Percentiles rank a stretch among this genome's conserved stretches.
phyloP scores from a whole-genome alignment of 2,797 vertebrate species.

The Gadopsis marmoratus region DNA sequence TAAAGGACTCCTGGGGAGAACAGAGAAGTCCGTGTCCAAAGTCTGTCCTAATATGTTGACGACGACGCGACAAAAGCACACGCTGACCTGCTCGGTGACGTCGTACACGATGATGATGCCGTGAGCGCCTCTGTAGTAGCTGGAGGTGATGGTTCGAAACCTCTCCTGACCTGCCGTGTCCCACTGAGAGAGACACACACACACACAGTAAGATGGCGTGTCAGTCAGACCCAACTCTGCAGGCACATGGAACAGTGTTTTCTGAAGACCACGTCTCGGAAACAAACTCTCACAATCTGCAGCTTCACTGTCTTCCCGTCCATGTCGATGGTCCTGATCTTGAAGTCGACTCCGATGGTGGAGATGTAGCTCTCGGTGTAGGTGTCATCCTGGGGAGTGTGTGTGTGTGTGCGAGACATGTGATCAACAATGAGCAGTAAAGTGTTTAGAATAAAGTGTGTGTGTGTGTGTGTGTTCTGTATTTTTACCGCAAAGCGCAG shows the following conservation, averaged over 20 bases:
- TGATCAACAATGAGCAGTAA: neutral
- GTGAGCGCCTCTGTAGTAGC: conserved; percentile 97
- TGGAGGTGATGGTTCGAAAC: conserved; percentile 92
- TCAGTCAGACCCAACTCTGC: neutral
- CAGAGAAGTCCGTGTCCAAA: conserved; percentile 5
- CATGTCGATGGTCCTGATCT: conserved; percentile 88
- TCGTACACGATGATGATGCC: conserved; percentile 98
- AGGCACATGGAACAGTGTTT: neutral
- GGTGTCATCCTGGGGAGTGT: conserved; percentile 81
- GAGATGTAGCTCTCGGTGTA: conserved; percentile 90
- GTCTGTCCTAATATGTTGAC: neutral
- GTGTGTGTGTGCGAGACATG: neutral
- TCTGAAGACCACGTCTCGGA: neutral
- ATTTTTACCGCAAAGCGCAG: conserved; percentile 88
- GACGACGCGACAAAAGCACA: neutral
- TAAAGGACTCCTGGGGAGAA: conserved; percentile 83
- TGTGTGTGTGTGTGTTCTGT: conserved; percentile 5
- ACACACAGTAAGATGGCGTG: neutral
- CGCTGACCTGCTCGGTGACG: conserved; percentile 93
- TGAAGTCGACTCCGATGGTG: conserved; percentile 88
- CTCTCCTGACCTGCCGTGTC: conserved; percentile 87
- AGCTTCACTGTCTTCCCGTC: conserved; percentile 87
- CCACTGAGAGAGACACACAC: conserved; percentile 72
- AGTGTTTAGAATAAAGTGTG: neutral
- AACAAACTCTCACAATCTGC: conserved; percentile 82